Base-by-base conservation (phyloP, 2,888 invertebrate species). In the Nasonia oneida region DNA sequence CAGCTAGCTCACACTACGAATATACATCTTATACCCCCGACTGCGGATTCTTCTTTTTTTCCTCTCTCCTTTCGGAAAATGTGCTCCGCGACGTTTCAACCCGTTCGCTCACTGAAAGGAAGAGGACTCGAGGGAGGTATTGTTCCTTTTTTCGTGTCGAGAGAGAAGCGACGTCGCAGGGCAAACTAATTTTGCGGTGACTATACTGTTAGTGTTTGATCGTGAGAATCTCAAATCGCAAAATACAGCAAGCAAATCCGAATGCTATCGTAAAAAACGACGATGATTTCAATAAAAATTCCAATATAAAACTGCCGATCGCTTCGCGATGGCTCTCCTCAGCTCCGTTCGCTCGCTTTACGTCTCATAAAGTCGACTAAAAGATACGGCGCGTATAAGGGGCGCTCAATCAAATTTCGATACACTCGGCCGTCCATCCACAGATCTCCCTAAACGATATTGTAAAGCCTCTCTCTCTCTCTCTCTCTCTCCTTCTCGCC, bases 221-320 rank as follows among this genome's bases (percentile, higher is more conserved):
- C 18, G 53, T 18, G 53, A 2, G 53, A 2, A 18, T 47, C 10
- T 37, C 37, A 37, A 47, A 47, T 42, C 6, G 8, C 8, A 0
- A 47, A 47, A 47, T 10, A 42, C 6, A 47, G 10, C 47, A 47
- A 47, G 47, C 47, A 47, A 47, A 47, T 12, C 47, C 2, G 1
- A 47, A 47, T 47, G 10, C 42, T 39, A 10, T 8, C 8, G 8
- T 6, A 1, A 53, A 18, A 15, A 53, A 0, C 18, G 10, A 64
- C 64, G n/a, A 64, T 64, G 23, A 23, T n/a, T 64, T 23, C n/a
- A 23, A 64, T 64, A 64, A 64, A 64, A 64, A 64, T 64, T 23
- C 10, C 23, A 64, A 64, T 64, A 64, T 64, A 64, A 64, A 64
- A 2, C 3, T 64, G 23, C 2, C 8, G 61, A 61, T 3, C 29